These are phyloP conservation scores for Gymnorhina tibicen DNA, from an alignment of 2,113 vertebrate genomes.

Conservation along the genomic window DNA sequence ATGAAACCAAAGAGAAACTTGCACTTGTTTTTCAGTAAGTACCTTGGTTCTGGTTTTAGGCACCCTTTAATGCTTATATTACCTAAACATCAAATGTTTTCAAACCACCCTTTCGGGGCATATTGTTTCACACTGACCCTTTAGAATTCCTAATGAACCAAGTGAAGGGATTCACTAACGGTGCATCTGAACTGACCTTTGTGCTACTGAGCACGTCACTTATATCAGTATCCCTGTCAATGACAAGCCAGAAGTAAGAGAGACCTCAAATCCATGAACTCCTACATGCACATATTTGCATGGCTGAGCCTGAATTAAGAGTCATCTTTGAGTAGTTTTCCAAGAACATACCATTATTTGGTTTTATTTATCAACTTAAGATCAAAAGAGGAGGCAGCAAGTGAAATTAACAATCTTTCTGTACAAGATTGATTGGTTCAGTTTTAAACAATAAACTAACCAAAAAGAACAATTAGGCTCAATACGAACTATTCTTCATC, in stretches of 20 bases:
- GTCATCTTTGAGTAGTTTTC: neutral
- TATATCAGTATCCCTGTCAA: neutral
- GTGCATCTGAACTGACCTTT: neutral
- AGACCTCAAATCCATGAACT: neutral
- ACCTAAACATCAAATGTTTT: neutral
- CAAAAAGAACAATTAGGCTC: neutral
- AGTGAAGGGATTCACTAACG: neutral
- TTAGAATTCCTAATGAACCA: neutral
- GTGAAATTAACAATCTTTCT: neutral
- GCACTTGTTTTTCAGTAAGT: neutral
- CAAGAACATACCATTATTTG: neutral
- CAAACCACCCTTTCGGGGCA: neutral
- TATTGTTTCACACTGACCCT: neutral
- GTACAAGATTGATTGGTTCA: neutral
- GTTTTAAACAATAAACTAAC: neutral
- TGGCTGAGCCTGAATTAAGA: neutral
- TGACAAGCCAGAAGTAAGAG: neutral
- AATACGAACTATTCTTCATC: neutral
- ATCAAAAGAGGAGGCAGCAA: neutral
- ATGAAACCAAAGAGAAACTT: neutral
- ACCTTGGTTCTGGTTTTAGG: neutral
- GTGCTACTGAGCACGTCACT: accelerated
- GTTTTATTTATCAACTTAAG: neutral
- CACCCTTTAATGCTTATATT: neutral
- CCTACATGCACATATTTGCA: neutral